Evolutionary conservation across 2,888 invertebrate species (phyloP).

Genomic region (Vesta saturnalis): DNA sequence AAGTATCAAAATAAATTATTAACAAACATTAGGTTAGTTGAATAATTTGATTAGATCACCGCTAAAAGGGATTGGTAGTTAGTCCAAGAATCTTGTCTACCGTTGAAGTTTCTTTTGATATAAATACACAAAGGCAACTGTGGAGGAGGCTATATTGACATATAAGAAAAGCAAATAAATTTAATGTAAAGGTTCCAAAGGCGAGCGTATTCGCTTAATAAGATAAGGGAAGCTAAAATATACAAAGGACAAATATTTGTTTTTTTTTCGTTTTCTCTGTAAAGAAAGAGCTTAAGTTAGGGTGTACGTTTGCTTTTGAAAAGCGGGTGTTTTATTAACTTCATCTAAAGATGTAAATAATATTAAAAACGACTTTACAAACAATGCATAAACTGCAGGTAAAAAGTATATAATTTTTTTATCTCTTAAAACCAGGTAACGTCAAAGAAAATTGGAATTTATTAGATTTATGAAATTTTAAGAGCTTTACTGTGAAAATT

Average conservation of each 20-base stretch:
- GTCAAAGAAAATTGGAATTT: conserved; percentile 22
- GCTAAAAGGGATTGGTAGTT: conserved; percentile 14
- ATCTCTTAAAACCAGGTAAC: conserved; percentile 20
- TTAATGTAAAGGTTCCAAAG: conserved; percentile 37
- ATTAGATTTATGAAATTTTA: conserved; percentile 29
- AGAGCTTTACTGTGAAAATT: conserved; percentile 17
- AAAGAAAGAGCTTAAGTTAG: conserved; percentile 29
- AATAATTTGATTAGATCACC: conserved; percentile 12
- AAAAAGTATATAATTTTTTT: conserved; percentile 9
- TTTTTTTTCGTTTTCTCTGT: conserved; percentile 36
- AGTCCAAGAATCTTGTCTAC: conserved; percentile 6
- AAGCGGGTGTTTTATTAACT: conserved; percentile 33
- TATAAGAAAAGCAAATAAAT: conserved; percentile 33
- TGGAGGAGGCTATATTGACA: conserved; percentile 33
- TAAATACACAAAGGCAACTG: conserved; percentile 32
- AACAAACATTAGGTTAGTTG: not conserved
- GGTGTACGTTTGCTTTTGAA: conserved; percentile 21
- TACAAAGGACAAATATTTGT: conserved; percentile 47
- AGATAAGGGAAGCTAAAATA: conserved; percentile 48
- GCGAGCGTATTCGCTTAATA: conserved; percentile 42
- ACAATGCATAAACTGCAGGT: conserved; percentile 2
- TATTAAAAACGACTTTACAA: conserved; percentile 19
- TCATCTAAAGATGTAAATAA: conserved; percentile 25
- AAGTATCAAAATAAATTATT: conserved; percentile 2
- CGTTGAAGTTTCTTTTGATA: conserved; percentile 28